Percentiles rank a stretch among this genome's conserved stretches.
Evolutionary conservation across 2,888 invertebrate species (phyloP).

Genomic region (Orthosia gracilis): DNA sequence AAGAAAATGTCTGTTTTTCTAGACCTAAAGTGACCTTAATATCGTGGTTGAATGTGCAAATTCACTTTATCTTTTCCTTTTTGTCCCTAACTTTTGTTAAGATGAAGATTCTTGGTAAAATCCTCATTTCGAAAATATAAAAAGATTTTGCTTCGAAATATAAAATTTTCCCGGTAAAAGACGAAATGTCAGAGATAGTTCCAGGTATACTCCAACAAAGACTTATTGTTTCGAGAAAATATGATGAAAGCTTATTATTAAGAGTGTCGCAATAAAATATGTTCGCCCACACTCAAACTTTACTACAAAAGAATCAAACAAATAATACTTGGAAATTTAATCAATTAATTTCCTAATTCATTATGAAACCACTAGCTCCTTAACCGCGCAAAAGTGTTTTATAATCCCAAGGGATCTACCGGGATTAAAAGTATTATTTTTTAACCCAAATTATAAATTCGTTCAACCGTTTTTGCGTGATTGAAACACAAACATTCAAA

Average conservation of each 20-base stretch:
- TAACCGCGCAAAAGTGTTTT: no score
- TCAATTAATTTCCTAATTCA: neutral
- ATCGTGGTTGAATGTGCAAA: conserved; percentile 7
- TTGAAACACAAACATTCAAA: no score
- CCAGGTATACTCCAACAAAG: neutral
- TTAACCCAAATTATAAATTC: no score
- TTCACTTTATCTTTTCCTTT: conserved; percentile 19
- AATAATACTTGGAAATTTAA: neutral
- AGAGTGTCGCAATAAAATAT: neutral
- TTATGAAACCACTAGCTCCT: neutral
- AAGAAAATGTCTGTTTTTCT: conserved; percentile 36
- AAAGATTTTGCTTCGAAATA: neutral
- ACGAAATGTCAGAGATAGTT: neutral
- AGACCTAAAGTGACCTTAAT: conserved; percentile 20
- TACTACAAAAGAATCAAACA: neutral
- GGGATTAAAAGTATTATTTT: no score
- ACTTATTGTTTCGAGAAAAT: neutral
- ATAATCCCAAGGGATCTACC: no score
- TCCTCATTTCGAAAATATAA: neutral
- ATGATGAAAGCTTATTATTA: neutral
- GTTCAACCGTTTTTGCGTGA: no score
- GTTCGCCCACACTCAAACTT: neutral
- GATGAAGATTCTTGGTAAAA: conserved; percentile 1
- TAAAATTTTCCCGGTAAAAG: neutral
- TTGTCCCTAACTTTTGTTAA: conserved; percentile 9